Base-by-base conservation (phyloP, 92 coral and sea anemone species). In the Meandrina meandrites region DNA sequence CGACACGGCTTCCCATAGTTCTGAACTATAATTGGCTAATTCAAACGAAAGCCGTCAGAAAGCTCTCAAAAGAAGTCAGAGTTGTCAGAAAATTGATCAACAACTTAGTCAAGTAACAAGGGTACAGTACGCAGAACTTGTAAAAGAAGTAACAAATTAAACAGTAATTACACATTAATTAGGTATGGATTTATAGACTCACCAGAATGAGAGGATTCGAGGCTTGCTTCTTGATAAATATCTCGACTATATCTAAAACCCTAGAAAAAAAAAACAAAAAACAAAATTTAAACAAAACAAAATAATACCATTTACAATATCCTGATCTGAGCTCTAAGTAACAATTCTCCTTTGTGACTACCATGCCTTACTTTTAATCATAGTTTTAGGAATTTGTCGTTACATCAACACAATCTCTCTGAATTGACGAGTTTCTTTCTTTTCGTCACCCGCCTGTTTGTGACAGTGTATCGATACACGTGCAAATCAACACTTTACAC, bases 241-340 rank as follows among this genome's bases (percentile, higher is more conserved):
- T 97, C 90, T 95, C 99, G 32, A 95, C 91, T 62, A 97, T 62
- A 70, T 95, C 98, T 72, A 97, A 88, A 51, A 93, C 98, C 79
- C 99, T 95, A 24, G 51, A 51, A 80, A 77, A 78, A 73, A 32
- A n/a, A n/a, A n/a, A n/a, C n/a, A n/a, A n/a, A n/a, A n/a, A n/a
- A n/a, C n/a, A n/a, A n/a, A n/a, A n/a, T n/a, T n/a, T n/a, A n/a
- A n/a, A n/a, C n/a, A n/a, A n/a, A 81, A 64, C 11, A 69, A 50
- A 27, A 71, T 16, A 27, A 34, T 35, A 5, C 3, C 22, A 73
- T 35, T 34, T 66, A 66, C 71, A 28, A 28, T 66, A 34, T 27
- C 32, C 5, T 24, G 67, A 58, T 15, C 62, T 16, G 62, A 19
- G 67, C 30, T 60, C 30, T 4, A 60, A 60, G 16, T 54, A 54